phyloP scores from a whole-genome alignment of 2,888 invertebrate genomes.

The Mycalesis mineus region DNA sequence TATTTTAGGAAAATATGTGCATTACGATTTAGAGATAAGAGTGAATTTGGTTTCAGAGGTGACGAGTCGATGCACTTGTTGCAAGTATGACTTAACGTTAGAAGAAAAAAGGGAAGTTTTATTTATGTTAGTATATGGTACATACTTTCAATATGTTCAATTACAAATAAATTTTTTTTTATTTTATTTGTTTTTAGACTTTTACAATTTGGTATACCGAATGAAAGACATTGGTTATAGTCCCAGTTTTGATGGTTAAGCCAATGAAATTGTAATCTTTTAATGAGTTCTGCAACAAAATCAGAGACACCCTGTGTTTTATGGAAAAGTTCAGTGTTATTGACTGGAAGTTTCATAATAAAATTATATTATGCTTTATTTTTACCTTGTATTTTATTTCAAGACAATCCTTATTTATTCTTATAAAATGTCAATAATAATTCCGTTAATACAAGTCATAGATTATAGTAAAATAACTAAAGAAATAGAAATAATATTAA shows the following conservation, averaged over 20 bases:
- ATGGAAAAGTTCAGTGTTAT: conserved; percentile 76
- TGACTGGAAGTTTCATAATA: conserved; percentile 77
- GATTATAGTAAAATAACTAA: not conserved
- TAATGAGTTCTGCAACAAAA: conserved; percentile 59
- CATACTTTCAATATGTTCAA: no score
- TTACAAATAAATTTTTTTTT: no score
- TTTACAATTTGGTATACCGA: no score
- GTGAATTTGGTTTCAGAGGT: no score
- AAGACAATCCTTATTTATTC: conserved; percentile 22
- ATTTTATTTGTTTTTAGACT: no score
- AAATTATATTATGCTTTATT: conserved; percentile 79
- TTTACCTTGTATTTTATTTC: conserved; percentile 67
- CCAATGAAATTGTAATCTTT: conserved; percentile 20
- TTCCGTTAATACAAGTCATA: not conserved
- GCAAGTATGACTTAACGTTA: no score
- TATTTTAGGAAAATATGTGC: not conserved
- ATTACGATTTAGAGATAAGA: no score
- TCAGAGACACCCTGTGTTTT: conserved; percentile 63
- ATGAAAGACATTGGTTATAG: not conserved
- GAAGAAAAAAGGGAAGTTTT: no score
- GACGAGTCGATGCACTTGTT: no score
- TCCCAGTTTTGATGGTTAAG: not conserved
- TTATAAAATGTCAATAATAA: not conserved
- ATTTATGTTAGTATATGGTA: no score
- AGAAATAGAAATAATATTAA: no score